Evolutionary conservation across 2,888 invertebrate genomes (phyloP), one percentile per base, ranked within the genome.

Genomic region (Bombyx huttoni): DNA sequence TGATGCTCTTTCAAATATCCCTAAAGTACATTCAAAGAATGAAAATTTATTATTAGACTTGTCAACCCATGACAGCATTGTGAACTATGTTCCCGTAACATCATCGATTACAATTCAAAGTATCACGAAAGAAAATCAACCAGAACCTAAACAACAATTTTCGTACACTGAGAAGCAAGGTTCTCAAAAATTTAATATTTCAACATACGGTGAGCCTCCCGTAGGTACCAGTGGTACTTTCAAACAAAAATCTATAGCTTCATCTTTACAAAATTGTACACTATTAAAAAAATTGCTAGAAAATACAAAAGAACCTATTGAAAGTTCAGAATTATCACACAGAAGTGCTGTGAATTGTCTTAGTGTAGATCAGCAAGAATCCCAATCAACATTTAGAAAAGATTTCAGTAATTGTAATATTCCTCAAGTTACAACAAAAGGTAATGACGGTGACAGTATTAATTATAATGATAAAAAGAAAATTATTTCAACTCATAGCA

Each of bases 251-350:
- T 13, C 51, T 3, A 24, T 24, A 24, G 24, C 24, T 5, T 24
- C 24, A 51, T 61, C 75, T 53, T 67, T 76, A 55, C 79, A 83
- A 65, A 86, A 84, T 58, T 87, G 84, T 68, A 85, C 83, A 52
- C 68, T 88, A 53, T 63, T 88, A 51, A 88, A 88, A 63, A 81
- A 83, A 61, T 72, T 88, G 50, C 66, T 88, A 58, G 84, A 86
- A 73, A 78, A 73, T 57, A 78, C 75, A 55, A 78, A 75, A 65
- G 78, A 79, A 57, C 71, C 67, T 55, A 56, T 71, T 52, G 69
- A 69, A 57, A 76, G 71, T 50, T 68, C 59, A 59, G 60, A 49
- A 75, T 69, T 59, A 54, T 64, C 24, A 24, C 24, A 53, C 63
- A 61, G 12, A 40, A 8, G 9, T 40, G 7, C 40, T 40, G 40